Base-by-base conservation (phyloP, 1,140 invertebrate genomes). In the Pomacea maculata region DNA sequence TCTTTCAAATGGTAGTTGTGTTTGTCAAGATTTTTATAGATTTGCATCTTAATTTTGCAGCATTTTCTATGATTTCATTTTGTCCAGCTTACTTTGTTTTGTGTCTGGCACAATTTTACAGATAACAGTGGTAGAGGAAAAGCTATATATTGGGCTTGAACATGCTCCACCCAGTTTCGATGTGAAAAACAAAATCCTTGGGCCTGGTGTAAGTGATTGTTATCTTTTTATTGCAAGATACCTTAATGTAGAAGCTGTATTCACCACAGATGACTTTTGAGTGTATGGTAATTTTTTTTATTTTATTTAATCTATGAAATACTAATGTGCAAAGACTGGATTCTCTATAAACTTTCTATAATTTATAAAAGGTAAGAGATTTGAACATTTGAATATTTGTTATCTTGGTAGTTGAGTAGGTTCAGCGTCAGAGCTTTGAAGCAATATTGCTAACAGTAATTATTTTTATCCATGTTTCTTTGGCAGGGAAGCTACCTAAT, bases 61-160 rank as follows among this genome's bases (percentile, higher is more conserved):
- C 67, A 14, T 0, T 25, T 6, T 45, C 34, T 45, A 45, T 45
- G 34, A 15, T 70, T 34, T 25, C 10, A 10, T 68, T 10, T 34
- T 70, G 21, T n/a, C 67, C 14, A 70, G 67, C 67, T 21, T 25
- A n/a, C 21, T 70, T 14, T 70, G 67, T n/a, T 25, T 61, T 6
- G 57, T 61, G 15, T 61, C 57, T 61, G 57, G 57, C 57, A 11
- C n/a, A 82, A 54, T 77, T 88, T 82, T 91, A 91, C 82, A 91
- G 90, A 74, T 91, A 14, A 83, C 87, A 71, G 88, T 90, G 77
- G 74, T 93, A 12, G 88, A 94, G 91, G 95, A 96, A 90, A 96
- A 96, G 91, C 93, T 96, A 82, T 95, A 94, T 84, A 93, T 96
- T 86, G 95, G 95, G 15, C 91, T 96, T 81, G 95, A 96, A 85